Base-by-base conservation (phyloP, 2,113 vertebrate genomes). In the Acinonyx jubatus region DNA sequence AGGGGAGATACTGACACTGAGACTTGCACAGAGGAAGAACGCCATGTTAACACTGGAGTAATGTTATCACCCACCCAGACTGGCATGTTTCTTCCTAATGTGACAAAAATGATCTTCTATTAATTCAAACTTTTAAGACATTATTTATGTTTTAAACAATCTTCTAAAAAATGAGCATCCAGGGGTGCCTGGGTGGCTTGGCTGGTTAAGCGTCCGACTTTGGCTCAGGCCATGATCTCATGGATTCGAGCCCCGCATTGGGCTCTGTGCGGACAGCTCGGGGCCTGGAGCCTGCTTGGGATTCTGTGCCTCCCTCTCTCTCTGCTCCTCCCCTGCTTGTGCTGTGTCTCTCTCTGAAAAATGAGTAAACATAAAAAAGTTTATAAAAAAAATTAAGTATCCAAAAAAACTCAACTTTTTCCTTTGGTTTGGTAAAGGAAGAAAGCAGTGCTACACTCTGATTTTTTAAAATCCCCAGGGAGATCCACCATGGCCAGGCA, bases 41-140 rank as follows among this genome's bases (percentile, higher is more conserved):
- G 2, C 10, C 27, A 1, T 0, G 2, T 69, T 12, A 21, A 33
- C 36, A 38, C 1, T 3, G 13, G 33, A 45, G 10, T 15, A 11
- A 5, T 2, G 5, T 0, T 15, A 3, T 38, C 21, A 31, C 7
- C 0, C 1, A 21, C 13, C 55, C 41, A 9, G 10, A 4, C 0
- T 1, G 36, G 55, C n/a, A 2, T 0, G 19, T 21, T 63, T 81
- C 63, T 57, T 69, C 11, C 29, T 45, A 21, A 41, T 0, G 2
- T 14, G 11, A 65, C 57, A 80, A 81, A 87, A 45, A 36, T 2
- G 50, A 82, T 15, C 12, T 50, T 78, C 57, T 41, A 36, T 52
- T 57, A 82, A 63, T 38, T 90, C 21, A 63, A 48, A 86, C 1
- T 31, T 57, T 19, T 15, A 91, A 45, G 48, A 16, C 1, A 7